Percentiles rank a stretch among this genome's conserved stretches.
phyloP scores from a whole-genome alignment of 2,113 vertebrate genomes.

The Seriola dumerili region DNA sequence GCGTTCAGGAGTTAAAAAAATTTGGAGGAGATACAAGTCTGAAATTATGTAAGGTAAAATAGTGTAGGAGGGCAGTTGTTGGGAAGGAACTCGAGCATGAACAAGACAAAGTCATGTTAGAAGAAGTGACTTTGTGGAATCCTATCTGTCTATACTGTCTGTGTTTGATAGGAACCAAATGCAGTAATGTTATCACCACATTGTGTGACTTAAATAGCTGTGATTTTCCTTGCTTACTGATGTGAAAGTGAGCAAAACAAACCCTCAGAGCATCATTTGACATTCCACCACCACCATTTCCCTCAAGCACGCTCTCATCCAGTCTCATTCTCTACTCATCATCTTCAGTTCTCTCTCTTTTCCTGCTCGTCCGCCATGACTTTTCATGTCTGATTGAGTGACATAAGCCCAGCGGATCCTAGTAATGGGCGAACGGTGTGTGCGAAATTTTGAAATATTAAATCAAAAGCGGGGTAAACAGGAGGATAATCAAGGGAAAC shows the following conservation, averaged over 20 bases:
- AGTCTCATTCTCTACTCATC: slow-evolving; percentile 47
- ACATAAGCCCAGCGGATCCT: slow-evolving; percentile 35
- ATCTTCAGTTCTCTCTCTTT: slow-evolving; percentile 38
- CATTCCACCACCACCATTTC: slow-evolving; percentile 59
- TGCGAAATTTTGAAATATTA: slow-evolving; percentile 50
- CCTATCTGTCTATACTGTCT: slow-evolving; percentile 3
- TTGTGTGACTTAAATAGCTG: slow-evolving; percentile 50
- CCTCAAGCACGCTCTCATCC: slow-evolving; percentile 51
- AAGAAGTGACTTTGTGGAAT: slow-evolving; percentile 14
- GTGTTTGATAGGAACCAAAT: slow-evolving; percentile 3
- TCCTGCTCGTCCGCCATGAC: slow-evolving; percentile 46
- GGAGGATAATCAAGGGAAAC: slow-evolving; percentile 49
- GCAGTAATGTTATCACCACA: neutral
- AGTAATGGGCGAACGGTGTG: slow-evolving; percentile 39
- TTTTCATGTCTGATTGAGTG: slow-evolving; percentile 54
- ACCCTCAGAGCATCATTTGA: slow-evolving; percentile 65
- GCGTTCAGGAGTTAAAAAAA: slow-evolving; percentile 10
- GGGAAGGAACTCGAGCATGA: slow-evolving; percentile 26
- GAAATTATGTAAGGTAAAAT: slow-evolving; percentile 59
- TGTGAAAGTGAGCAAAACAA: slow-evolving; percentile 48
- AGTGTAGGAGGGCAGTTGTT: slow-evolving; percentile 44
- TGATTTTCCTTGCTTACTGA: slow-evolving; percentile 63
- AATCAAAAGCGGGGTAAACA: slow-evolving; percentile 58
- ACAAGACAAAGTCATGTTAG: slow-evolving; percentile 19
- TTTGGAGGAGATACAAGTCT: slow-evolving; percentile 40